Percentiles rank a stretch among this genome's conserved stretches.
Conservation (phyloP, 2,113 vertebrate genomes). For the Rattus rattus region DNA sequence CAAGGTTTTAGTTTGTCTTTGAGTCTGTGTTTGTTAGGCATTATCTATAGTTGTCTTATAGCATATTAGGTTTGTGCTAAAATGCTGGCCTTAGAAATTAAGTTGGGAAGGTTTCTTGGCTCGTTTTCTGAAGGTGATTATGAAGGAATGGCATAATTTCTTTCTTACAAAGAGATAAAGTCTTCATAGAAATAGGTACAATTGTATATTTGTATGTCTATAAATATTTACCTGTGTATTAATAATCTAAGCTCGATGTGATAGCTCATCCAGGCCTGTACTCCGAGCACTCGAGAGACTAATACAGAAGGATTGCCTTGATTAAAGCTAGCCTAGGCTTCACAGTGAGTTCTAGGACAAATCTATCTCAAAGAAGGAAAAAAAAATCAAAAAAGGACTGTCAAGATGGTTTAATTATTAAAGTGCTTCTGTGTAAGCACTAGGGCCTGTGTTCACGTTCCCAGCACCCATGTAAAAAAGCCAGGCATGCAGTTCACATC, state of each 20-base stretch:
- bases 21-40: neutral
- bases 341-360: neutral
- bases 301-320: neutral
- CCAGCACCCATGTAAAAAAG: neutral
- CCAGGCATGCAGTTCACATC: neutral
- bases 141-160: neutral
- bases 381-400: neutral
- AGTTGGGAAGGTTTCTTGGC: neutral
- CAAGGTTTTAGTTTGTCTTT: slow-evolving; percentile 13
- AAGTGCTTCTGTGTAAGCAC: neutral
- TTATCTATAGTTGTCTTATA: neutral
- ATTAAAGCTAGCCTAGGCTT: neutral
- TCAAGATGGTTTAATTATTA: neutral
- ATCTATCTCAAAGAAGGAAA: neutral
- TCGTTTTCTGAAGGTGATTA: slow-evolving; percentile 23
- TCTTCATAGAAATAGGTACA: neutral
- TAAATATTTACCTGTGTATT: neutral
- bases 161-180: neutral
- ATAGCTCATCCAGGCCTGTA: neutral
- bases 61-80: neutral
- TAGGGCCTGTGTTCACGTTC: neutral
- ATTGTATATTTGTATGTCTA: neutral
- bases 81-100: neutral
- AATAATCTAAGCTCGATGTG: neutral
- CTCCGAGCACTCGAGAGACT: neutral